phyloP scores from a whole-genome alignment of 2,797 vertebrate species.

The Dromococcyx pavoninus region DNA sequence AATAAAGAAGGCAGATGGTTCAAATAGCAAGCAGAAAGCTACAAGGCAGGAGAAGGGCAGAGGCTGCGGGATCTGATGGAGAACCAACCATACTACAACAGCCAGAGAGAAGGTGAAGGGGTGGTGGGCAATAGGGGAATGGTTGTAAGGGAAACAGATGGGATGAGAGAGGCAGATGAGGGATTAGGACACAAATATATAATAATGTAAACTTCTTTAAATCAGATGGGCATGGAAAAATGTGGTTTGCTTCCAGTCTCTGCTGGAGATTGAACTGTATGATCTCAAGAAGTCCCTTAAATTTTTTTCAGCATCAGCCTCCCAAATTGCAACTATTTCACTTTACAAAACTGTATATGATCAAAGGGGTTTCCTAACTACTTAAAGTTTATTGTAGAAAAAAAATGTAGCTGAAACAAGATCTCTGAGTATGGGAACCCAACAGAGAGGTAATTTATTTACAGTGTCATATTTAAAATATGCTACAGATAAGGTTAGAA shows the following conservation, averaged over 20 bases:
- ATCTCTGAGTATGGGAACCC: not conserved
- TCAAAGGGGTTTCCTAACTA: not conserved
- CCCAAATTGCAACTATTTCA: not conserved
- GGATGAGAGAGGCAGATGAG: not conserved
- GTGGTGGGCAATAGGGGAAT: not conserved
- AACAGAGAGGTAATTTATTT: not conserved
- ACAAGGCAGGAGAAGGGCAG: not conserved
- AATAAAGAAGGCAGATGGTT: not conserved
- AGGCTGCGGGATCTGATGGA: not conserved
- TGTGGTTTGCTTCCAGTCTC: not conserved
- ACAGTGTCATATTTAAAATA: not conserved
- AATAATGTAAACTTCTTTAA: not conserved
- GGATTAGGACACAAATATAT: not conserved
- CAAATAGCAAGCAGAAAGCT: not conserved
- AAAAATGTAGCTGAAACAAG: not conserved
- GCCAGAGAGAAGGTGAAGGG: not conserved
- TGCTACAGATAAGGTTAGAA: not conserved
- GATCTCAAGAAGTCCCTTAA: not conserved
- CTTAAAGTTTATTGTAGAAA: not conserved
- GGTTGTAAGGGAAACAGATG: not conserved
- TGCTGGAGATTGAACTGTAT: not conserved
- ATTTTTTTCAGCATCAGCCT: not conserved
- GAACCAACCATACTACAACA: not conserved
- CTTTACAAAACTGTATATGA: not conserved
- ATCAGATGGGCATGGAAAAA: not conserved